Evolutionary conservation across 1,140 invertebrate genomes (phyloP).

Genomic region (Drosophila azteca): DNA sequence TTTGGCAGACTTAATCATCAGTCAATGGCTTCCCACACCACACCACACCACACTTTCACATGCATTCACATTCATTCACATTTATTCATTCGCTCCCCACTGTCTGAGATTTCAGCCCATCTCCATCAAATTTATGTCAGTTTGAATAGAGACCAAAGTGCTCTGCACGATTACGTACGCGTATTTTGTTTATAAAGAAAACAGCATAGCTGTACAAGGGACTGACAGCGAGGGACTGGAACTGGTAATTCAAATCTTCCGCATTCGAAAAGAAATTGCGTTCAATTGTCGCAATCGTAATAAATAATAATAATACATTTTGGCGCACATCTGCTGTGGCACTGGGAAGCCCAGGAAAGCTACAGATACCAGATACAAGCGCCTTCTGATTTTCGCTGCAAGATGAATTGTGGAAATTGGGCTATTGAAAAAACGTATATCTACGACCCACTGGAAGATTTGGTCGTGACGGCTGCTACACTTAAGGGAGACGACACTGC

Average conservation of each 20-base stretch:
- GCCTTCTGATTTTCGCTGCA: conserved; percentile 11
- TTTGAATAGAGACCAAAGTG: conserved; percentile 11
- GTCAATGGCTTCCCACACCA: conserved; percentile 1
- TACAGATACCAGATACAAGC: conserved; percentile 5
- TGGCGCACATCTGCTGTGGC: conserved; percentile 32
- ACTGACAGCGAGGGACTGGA: background rate
- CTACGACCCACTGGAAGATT: conserved; percentile 33
- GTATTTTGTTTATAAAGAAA: conserved; percentile 46
- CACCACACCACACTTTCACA: conserved; percentile 5
- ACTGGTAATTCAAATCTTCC: conserved; percentile 49
- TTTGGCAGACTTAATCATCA: background rate
- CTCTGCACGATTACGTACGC: conserved; percentile 39
- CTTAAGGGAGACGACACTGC: conserved; percentile 7
- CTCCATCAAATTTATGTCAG: conserved; percentile 8
- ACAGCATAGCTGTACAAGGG: conserved; percentile 13
- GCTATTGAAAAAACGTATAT: conserved; percentile 17
- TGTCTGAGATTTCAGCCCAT: conserved; percentile 29
- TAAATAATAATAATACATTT: conserved; percentile 38
- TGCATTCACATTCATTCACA: background rate
- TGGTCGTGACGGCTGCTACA: conserved; percentile 40
- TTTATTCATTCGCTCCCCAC: background rate
- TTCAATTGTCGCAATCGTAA: conserved; percentile 40
- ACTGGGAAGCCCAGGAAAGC: conserved; percentile 7
- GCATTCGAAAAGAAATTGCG: conserved; percentile 48
- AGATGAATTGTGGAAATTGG: conserved; percentile 48